Base-by-base conservation (phyloP, 2,113 vertebrate species). In the Brachypteracias leptosomus region DNA sequence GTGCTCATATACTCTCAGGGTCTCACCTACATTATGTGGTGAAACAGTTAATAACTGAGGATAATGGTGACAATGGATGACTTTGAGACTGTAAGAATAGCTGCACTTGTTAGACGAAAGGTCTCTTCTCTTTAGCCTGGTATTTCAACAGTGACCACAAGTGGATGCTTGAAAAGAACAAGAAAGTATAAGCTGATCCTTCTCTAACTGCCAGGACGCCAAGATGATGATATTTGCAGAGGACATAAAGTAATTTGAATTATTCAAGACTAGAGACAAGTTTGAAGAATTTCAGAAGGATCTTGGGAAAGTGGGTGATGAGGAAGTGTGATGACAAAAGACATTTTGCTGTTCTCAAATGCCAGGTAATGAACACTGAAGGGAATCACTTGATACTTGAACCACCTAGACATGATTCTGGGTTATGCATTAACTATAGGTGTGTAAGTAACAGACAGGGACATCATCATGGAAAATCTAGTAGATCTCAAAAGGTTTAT, bases 181-280 rank as follows among this genome's bases (percentile, higher is more conserved):
- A 1, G 35, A 46, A 52, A 28, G 3, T 19, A 35, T 22, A 75
- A 66, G 4, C 6, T 35, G 44, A 75, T 38, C 26, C 15, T 79
- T 82, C 35, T 67, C 13, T 49, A 72, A 57, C 52, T 8, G 3
- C 12, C 20, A 49, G n/a, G 40, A 68, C 44, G 36, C 36, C 40
- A 71, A 88, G 31, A 20, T 61, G 44, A 35, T 61, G 54, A 85
- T 66, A 85, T 85, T 93, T 91, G 24, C 58, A 72, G 54, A 89
- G 36, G 59, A 77, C 16, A n/a, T 31, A 17, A 73, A 88, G 11
- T 29, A 17, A 46, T 88, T 72, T 40, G 40, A 76, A 62, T 70
- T 51, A 89, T 31, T 74, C 13, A 51, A 71, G 67, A 72, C 47
- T 67, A 57, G 66, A 61, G 49, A 52, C 2, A 35, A 61, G 31